A percentile compares a stretch with the other conserved stretches of the same genome.
Evolutionary conservation across 1,140 invertebrate genomes (phyloP).

Genomic region (Drosophila bocqueti): DNA sequence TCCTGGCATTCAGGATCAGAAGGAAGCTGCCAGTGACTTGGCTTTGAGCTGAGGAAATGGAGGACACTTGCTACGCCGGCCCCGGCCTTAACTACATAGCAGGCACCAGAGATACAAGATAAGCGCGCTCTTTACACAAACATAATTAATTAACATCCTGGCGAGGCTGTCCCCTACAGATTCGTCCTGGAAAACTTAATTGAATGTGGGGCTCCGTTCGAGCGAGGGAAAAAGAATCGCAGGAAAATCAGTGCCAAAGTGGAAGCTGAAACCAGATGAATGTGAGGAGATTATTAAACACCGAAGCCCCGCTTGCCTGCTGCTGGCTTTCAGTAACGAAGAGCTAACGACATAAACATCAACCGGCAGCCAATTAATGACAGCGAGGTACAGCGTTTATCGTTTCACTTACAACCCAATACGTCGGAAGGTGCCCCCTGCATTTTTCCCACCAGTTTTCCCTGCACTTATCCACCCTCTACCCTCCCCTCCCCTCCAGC

Average conservation of each 20-base stretch:
- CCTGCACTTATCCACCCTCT: neutral
- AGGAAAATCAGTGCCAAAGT: slow-evolving; percentile 26
- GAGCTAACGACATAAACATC: slow-evolving; percentile 52
- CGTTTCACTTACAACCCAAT: slow-evolving; percentile 51
- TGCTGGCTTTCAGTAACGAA: slow-evolving; percentile 24
- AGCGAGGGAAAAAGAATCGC: slow-evolving; percentile 10
- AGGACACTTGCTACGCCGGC: slow-evolving; percentile 19
- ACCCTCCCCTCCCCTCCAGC: neutral
- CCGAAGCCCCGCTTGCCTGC: slow-evolving; percentile 1
- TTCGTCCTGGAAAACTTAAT: slow-evolving; percentile 37
- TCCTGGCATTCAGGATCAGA: slow-evolving; percentile 34
- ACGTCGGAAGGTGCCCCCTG: slow-evolving; percentile 12
- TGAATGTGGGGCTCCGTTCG: slow-evolving; percentile 19
- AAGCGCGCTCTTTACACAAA: slow-evolving; percentile 24
- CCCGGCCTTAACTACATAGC: slow-evolving; percentile 17
- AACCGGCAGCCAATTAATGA: slow-evolving; percentile 76
- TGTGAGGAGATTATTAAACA: slow-evolving; percentile 40
- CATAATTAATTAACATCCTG: slow-evolving; percentile 53
- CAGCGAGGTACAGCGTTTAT: slow-evolving; percentile 62
- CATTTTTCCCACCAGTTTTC: slow-evolving; percentile 6
- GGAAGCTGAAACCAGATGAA: slow-evolving; percentile 25
- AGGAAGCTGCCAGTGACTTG: slow-evolving; percentile 66
- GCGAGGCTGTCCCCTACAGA: slow-evolving; percentile 25
- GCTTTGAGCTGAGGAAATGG: slow-evolving; percentile 60
- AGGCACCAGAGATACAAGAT: slow-evolving; percentile 17